phyloP scores from a whole-genome alignment of 1,140 invertebrate species.

The Parasteatoda tepidariorum region DNA sequence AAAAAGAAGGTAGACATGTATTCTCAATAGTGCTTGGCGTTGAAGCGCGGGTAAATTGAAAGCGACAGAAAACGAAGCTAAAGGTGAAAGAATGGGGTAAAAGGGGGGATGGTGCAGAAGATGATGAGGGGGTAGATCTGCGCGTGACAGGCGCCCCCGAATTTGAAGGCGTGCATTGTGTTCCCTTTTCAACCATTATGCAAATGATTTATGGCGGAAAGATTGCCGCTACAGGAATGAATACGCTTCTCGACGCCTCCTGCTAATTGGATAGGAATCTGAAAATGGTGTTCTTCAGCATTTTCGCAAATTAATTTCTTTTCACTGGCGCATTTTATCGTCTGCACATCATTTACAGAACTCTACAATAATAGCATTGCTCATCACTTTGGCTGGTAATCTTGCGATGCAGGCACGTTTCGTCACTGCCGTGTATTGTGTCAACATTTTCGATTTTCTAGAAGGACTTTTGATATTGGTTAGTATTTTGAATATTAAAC shows the following conservation, averaged over 20 bases:
- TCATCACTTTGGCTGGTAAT: not conserved
- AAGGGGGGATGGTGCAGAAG: not conserved
- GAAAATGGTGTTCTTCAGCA: slow-evolving; percentile 17
- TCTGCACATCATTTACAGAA: not conserved
- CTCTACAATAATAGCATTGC: not conserved
- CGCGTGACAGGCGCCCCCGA: slow-evolving; percentile 10
- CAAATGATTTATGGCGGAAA: slow-evolving; percentile 49
- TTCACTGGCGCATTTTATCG: not conserved
- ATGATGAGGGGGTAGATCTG: too few species aligned
- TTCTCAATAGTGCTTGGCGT: not conserved
- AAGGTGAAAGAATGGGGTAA: not conserved
- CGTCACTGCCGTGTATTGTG: not conserved
- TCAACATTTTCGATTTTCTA: not conserved
- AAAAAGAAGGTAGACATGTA: too few species aligned
- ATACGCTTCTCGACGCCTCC: slow-evolving; percentile 38
- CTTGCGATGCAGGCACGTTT: not conserved
- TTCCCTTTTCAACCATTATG: slow-evolving; percentile 18
- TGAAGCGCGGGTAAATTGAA: slow-evolving; percentile 20
- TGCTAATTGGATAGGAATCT: slow-evolving; percentile 40
- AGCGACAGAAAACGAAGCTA: not conserved
- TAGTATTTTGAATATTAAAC: not conserved
- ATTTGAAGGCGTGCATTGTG: slow-evolving; percentile 16
- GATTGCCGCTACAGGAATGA: slow-evolving; percentile 21
- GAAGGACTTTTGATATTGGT: not conserved
- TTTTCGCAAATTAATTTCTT: slow-evolving; percentile 48